These are phyloP conservation scores for Elgaria multicarinata DNA, from an alignment of 2,113 vertebrate genomes.

Conservation along the genomic window DNA sequence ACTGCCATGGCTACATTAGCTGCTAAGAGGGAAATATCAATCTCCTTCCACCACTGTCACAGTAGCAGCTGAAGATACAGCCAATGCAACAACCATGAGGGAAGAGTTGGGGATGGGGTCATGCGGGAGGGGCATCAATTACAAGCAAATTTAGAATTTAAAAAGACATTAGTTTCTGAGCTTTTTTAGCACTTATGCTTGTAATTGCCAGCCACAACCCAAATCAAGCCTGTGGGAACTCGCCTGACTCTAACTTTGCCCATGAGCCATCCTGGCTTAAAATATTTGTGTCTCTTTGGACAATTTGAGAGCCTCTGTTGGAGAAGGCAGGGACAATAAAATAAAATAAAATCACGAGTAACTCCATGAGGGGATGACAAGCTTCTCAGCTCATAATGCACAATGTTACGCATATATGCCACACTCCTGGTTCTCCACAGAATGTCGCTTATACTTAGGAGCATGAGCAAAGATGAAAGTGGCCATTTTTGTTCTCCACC, in stretches of 20 bases:
- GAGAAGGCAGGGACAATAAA: too few relatives aligned
- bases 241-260: too few relatives aligned
- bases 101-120: too few relatives aligned
- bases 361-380: neutral
- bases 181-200: neutral
- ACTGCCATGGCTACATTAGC: neutral
- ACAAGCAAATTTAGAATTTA: neutral
- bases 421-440: neutral
- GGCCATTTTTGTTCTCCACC: neutral
- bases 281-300: neutral
- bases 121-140: neutral
- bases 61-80: neutral
- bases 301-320: neutral
- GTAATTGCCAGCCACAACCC: neutral
- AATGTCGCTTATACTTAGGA: neutral
- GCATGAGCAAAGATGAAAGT: slow-evolving; percentile 10
- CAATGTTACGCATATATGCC: neutral
- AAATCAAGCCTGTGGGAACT: neutral
- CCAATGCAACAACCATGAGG: neutral
- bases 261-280: neutral
- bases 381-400: neutral
- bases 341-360: neutral
- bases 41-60: neutral
- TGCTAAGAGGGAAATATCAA: neutral
- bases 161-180: neutral